Percentiles rank a stretch among this genome's conserved stretches.
These are phyloP conservation scores for Colossoma macropomum DNA, from an alignment of 2,113 vertebrate genomes.

Conservation along the genomic window DNA sequence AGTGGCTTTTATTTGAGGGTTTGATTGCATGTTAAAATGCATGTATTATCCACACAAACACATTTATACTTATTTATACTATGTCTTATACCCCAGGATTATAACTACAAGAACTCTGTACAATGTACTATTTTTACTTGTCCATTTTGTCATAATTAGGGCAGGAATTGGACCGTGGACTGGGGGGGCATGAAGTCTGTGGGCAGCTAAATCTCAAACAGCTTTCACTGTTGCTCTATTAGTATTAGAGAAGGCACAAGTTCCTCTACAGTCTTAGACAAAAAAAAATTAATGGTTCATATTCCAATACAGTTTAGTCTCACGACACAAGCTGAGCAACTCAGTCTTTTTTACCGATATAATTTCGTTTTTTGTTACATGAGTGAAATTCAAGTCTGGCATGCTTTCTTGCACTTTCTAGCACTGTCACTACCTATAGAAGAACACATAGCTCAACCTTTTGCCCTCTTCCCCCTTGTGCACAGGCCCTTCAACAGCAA, in stretches of 20 bases:
- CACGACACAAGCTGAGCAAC: no score
- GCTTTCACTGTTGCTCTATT: slow-evolving; percentile 25
- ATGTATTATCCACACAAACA: background rate
- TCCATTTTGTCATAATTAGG: slow-evolving; percentile 38
- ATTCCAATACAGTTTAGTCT: background rate
- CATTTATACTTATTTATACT: background rate
- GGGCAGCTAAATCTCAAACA: slow-evolving; percentile 5
- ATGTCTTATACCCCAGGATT: background rate
- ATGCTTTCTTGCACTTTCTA: slow-evolving; percentile 18
- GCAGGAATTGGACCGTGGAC: slow-evolving; percentile 15
- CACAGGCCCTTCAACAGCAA: slow-evolving; percentile 3
- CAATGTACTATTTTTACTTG: slow-evolving; percentile 56
- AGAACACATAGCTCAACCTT: slow-evolving; percentile 48
- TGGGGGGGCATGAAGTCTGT: slow-evolving; percentile 5
- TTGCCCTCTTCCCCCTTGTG: background rate
- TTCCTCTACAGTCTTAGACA: background rate
- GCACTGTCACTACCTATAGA: slow-evolving; percentile 36
- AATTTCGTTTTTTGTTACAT: background rate
- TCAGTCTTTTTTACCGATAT: no score
- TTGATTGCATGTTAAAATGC: background rate
- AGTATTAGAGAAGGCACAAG: slow-evolving; percentile 5
- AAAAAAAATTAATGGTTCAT: background rate
- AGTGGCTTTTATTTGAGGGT: background rate
- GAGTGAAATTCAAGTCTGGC: background rate
- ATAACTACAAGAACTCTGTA: background rate